These are phyloP conservation scores for Dysidea cf. avara DNA, from an alignment of 37 sponge, comb jelly and placozoan species.

Conservation along the genomic window DNA sequence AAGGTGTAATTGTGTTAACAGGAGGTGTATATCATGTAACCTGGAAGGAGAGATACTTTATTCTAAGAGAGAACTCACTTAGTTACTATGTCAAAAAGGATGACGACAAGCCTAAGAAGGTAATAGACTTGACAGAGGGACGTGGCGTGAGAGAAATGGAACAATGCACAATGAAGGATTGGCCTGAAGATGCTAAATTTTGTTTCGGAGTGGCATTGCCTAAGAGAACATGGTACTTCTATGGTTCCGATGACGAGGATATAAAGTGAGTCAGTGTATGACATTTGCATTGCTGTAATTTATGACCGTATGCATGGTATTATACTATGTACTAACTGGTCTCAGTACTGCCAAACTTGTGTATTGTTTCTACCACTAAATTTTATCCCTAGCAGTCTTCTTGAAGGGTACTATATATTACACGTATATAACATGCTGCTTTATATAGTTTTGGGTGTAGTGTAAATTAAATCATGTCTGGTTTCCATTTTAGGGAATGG, in stretches of 20 bases:
- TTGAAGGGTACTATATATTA: too few species aligned
- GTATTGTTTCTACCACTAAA: too few species aligned
- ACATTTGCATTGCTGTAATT: neutral
- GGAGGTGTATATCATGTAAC: conserved; percentile 55
- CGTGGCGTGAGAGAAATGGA: conserved; percentile 37
- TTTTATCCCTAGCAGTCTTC: too few species aligned
- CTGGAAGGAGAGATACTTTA: conserved; percentile 70
- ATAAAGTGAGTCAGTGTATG: conserved; percentile 33
- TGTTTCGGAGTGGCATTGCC: conserved; percentile 55
- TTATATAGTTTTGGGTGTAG: too few species aligned
- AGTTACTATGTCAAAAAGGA: conserved; percentile 47
- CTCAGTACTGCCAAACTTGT: neutral
- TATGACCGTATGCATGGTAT: neutral
- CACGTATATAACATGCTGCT: neutral
- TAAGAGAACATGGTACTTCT: conserved; percentile 62
- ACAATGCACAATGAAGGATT: conserved; percentile 26
- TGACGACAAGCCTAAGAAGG: conserved; percentile 35
- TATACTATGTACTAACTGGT: neutral
- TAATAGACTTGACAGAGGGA: conserved; percentile 45
- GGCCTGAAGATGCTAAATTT: conserved; percentile 53
- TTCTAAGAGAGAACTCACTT: conserved; percentile 27
- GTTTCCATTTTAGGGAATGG: conserved; percentile 41
- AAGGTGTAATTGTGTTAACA: too few species aligned
- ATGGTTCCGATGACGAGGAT: conserved; percentile 26
- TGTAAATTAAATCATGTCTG: neutral